Conservation (phyloP, 2,113 vertebrate genomes). For the Trichechus manatus region DNA sequence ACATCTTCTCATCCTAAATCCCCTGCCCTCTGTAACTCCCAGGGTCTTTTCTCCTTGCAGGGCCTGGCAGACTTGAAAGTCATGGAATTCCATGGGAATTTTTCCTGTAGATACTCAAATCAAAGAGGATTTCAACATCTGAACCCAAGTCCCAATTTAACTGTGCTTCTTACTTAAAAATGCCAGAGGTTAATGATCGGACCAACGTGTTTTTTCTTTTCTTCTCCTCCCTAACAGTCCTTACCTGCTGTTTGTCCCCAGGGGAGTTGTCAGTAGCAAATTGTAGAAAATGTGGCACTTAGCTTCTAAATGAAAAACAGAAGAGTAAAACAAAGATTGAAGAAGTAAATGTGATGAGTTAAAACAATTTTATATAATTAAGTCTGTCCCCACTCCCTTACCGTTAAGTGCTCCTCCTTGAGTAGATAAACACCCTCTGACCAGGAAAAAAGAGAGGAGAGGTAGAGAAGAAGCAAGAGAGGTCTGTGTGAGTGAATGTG, state of each 20-base stretch:
- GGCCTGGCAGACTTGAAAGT: background rate
- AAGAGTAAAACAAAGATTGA: background rate
- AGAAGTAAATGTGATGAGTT: background rate
- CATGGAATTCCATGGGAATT: background rate
- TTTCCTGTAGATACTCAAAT: background rate
- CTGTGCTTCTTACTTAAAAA: background rate
- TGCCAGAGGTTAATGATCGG: background rate
- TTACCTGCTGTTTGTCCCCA: background rate
- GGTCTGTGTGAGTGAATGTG: background rate
- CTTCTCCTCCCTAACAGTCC: background rate
- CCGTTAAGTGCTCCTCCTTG: background rate
- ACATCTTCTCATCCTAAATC: background rate
- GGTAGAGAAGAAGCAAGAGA: background rate
- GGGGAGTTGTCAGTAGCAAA: constrained; percentile 41
- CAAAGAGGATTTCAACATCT: background rate
- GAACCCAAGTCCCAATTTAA: background rate
- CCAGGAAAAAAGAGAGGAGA: background rate
- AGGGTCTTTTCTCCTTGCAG: background rate
- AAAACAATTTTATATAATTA: background rate
- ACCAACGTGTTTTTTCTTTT: constrained; percentile 16
- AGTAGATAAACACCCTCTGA: background rate
- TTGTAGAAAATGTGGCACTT: constrained; percentile 1
- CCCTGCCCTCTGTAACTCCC: background rate
- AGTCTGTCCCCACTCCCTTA: background rate
- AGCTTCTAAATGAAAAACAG: constrained; percentile 10